Percentiles rank a stretch among this genome's conserved stretches.
phyloP scores from a whole-genome alignment of 2,888 invertebrate genomes.

The Synergus umbraculus region DNA sequence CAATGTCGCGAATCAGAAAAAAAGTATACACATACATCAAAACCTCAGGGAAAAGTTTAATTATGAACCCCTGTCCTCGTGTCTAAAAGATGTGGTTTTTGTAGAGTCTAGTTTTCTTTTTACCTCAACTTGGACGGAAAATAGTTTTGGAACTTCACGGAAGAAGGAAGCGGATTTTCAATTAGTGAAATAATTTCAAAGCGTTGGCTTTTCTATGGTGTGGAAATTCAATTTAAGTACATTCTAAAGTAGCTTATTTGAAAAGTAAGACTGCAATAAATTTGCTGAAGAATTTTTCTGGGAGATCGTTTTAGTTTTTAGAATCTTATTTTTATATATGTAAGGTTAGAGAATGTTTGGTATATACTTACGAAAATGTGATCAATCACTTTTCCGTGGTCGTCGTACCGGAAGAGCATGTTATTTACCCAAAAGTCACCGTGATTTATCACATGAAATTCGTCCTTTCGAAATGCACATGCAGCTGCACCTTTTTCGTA shows the following conservation, averaged over 20 bases:
- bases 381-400: conserved; percentile 58
- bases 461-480: conserved; percentile 49
- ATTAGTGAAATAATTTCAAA: too few relatives aligned
- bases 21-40: neutral
- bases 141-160: too few relatives aligned
- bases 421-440: conserved; percentile 73
- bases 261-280: neutral
- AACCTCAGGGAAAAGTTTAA: too few relatives aligned
- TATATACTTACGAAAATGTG: conserved; percentile 66
- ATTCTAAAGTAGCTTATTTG: too few relatives aligned
- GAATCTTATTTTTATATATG: neutral
- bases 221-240: too few relatives aligned
- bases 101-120: too few relatives aligned
- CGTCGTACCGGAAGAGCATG: conserved; percentile 69
- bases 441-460: conserved; percentile 70
- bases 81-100: too few relatives aligned
- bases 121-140: too few relatives aligned
- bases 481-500: conserved; percentile 48
- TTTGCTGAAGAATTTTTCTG: neutral
- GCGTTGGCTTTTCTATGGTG: too few relatives aligned
- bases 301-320: neutral
- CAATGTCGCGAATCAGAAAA: neutral
- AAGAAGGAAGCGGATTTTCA: too few relatives aligned
- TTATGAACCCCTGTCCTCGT: too few relatives aligned
- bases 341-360: neutral